phyloP scores from a whole-genome alignment of 2,113 vertebrate genomes.

The Notiomystis cincta region DNA sequence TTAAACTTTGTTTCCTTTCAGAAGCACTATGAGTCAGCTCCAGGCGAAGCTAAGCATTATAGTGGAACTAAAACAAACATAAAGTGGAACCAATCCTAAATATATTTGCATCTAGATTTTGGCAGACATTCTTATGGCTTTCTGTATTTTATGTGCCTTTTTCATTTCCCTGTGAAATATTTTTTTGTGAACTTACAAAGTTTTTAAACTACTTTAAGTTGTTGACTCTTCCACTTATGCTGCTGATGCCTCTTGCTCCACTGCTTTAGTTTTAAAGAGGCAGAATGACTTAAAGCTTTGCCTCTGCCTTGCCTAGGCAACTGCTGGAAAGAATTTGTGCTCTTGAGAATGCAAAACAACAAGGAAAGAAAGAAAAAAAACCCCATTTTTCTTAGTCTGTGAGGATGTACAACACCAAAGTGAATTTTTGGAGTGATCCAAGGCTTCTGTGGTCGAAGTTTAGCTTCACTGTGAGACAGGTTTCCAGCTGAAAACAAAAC shows the following conservation, averaged over 20 bases:
- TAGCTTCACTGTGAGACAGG: background rate
- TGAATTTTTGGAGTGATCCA: background rate
- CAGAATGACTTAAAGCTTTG: background rate
- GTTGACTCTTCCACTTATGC: constrained; percentile 35
- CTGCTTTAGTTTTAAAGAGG: background rate
- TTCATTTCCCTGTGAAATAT: constrained; percentile 17
- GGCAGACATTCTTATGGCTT: constrained; percentile 42
- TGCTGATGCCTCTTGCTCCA: background rate
- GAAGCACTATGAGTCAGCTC: constrained; percentile 35
- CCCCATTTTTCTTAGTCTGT: background rate
- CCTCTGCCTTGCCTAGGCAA: background rate
- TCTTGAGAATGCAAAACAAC: background rate
- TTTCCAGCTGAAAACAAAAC: background rate
- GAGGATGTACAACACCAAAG: background rate
- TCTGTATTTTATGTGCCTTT: constrained; percentile 37
- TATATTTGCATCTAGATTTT: constrained; percentile 50
- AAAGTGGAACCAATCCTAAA: constrained; percentile 55
- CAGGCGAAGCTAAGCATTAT: background rate
- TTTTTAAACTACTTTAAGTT: constrained; percentile 11
- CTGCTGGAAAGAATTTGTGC: background rate
- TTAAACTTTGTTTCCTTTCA: constrained; percentile 33
- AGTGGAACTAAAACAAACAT: constrained; percentile 54
- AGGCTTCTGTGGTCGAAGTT: background rate
- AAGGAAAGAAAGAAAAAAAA: background rate
- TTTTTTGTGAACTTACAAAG: constrained; percentile 12